These are phyloP conservation scores for Temnothorax nylanderi DNA, from an alignment of 1,140 invertebrate genomes.

Conservation along the genomic window DNA sequence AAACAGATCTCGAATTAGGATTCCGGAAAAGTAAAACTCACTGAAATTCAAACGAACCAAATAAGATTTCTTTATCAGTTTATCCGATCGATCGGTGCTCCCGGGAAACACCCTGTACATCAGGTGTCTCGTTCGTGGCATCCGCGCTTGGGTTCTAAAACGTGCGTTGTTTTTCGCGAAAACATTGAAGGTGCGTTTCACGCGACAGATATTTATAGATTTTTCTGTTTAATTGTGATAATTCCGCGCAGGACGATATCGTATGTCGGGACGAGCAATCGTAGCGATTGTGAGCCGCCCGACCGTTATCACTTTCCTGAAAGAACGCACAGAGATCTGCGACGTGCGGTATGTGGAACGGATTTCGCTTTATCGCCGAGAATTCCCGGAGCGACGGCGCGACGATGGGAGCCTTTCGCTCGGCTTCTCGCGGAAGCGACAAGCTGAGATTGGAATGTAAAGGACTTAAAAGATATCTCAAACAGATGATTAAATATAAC, in stretches of 20 bases:
- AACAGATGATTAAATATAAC: background rate
- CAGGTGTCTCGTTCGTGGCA: background rate
- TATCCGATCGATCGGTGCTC: background rate
- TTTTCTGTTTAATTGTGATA: constrained; percentile 54
- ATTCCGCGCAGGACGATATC: constrained; percentile 7
- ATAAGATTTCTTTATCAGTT: background rate
- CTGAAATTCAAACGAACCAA: background rate
- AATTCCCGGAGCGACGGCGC: constrained; percentile 18
- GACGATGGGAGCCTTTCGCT: background rate
- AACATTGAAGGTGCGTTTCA: background rate
- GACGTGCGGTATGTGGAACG: constrained; percentile 34
- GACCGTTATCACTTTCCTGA: constrained; percentile 43
- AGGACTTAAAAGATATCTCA: background rate
- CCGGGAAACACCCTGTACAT: background rate
- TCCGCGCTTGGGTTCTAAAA: background rate
- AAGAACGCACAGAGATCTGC: constrained; percentile 1
- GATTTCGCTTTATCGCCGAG: constrained; percentile 47
- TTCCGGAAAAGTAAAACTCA: background rate
- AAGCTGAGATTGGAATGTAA: background rate
- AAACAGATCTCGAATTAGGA: background rate
- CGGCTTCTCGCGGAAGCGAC: background rate
- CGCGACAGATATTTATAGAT: constrained; percentile 58
- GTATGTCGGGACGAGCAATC: background rate
- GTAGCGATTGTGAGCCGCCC: background rate
- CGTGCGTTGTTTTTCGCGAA: background rate